These are phyloP conservation scores for Cheilosia soror DNA, from an alignment of 2,888 invertebrate genomes.

Conservation along the genomic window DNA sequence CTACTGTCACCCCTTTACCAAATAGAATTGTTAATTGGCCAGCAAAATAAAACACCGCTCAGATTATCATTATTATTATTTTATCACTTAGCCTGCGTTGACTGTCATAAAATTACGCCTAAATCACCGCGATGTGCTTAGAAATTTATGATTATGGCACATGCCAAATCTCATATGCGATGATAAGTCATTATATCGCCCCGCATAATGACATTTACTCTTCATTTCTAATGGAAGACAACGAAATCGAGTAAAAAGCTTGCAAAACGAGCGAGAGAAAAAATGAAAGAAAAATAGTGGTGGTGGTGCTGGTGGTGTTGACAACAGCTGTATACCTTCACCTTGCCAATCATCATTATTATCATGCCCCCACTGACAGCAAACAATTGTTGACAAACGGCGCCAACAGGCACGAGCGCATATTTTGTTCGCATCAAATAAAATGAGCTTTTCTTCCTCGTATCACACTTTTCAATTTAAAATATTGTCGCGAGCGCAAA, in stretches of 20 bases:
- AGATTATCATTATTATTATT: constrained; percentile 1
- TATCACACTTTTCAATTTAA: constrained; percentile 70
- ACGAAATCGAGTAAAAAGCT: constrained; percentile 36
- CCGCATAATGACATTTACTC: background rate
- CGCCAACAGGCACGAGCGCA: constrained; percentile 34
- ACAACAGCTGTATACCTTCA: constrained; percentile 33
- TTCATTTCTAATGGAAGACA: constrained; percentile 29
- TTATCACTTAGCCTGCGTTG: background rate
- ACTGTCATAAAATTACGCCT: background rate
- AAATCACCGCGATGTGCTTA: constrained; percentile 17
- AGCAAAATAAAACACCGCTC: background rate
- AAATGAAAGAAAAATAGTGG: background rate
- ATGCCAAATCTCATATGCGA: constrained; percentile 8
- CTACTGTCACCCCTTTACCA: too few relatives aligned
- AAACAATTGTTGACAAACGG: constrained; percentile 58
- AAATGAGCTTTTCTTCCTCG: constrained; percentile 33
- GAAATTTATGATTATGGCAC: constrained; percentile 17
- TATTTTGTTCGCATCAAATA: constrained; percentile 18
- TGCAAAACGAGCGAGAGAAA: constrained; percentile 3
- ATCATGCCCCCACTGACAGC: constrained; percentile 32
- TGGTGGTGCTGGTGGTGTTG: constrained; percentile 25
- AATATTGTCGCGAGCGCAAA: constrained; percentile 61
- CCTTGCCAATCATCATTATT: constrained; percentile 48
- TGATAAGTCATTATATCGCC: constrained; percentile 1
- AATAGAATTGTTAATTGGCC: too few relatives aligned